Conservation (phyloP, 2,888 invertebrate species). For the Sarcophaga carnaria region DNA sequence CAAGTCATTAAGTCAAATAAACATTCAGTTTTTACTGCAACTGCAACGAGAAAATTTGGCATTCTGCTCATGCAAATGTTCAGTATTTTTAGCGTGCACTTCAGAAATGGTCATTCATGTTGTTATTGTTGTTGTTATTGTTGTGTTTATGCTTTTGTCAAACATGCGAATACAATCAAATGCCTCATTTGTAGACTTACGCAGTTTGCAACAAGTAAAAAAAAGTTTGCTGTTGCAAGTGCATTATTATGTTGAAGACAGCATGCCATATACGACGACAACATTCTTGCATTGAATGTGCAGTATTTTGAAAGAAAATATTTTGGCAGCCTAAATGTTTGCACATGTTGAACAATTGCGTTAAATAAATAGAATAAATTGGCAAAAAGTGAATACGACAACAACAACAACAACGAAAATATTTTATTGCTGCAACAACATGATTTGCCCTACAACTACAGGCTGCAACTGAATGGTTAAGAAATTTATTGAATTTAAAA, state of each 20-base stretch:
- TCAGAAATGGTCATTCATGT: not conserved
- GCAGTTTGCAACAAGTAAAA: not conserved
- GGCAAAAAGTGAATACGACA: no score
- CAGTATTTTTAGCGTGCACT: not conserved
- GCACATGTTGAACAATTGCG: slow-evolving; percentile 49
- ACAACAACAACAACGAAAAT: no score
- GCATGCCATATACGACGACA: not conserved
- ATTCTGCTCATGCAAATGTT: slow-evolving; percentile 6
- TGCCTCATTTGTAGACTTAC: slow-evolving; percentile 54
- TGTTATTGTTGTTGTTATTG: not conserved
- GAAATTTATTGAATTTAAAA: no score
- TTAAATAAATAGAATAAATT: slow-evolving; percentile 16
- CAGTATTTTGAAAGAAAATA: slow-evolving; percentile 57
- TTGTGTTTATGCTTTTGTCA: not conserved
- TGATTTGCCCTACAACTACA: no score
- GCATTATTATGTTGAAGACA: not conserved
- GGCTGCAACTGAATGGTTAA: no score
- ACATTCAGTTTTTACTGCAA: slow-evolving; percentile 42
- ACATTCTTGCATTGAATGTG: slow-evolving; percentile 36
- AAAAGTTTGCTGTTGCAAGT: not conserved
- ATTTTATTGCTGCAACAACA: no score
- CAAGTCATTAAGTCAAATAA: slow-evolving; percentile 49
- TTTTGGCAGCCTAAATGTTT: slow-evolving; percentile 63
- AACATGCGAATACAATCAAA: slow-evolving; percentile 67
- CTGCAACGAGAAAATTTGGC: slow-evolving; percentile 40